Conservation (phyloP, 1,140 invertebrate genomes). For the Bombus breviceps region DNA sequence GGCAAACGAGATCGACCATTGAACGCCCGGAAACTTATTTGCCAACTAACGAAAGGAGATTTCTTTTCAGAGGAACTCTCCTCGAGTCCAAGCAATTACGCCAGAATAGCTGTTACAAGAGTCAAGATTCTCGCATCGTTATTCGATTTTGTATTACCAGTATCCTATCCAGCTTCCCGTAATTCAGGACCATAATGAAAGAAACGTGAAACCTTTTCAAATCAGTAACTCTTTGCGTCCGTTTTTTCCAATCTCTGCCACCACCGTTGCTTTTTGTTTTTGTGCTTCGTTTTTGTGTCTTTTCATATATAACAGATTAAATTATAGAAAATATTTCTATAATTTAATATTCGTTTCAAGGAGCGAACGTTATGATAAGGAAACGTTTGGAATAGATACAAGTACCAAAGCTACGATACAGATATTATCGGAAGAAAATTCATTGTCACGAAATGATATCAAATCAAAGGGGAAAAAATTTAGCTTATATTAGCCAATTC, state of each 20-base stretch:
- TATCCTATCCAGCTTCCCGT: background rate
- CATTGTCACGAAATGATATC: too few species aligned
- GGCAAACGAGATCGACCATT: conserved; percentile 60
- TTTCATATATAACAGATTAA: too few species aligned
- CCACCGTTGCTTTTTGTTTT: background rate
- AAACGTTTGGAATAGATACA: too few species aligned
- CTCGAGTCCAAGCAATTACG: conserved; percentile 62
- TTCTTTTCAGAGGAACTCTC: conserved; percentile 45
- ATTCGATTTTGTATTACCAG: conserved; percentile 43
- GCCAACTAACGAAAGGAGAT: conserved; percentile 64
- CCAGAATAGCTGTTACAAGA: conserved; percentile 54
- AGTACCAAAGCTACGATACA: too few species aligned
- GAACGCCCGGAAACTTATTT: conserved; percentile 62
- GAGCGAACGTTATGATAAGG: too few species aligned
- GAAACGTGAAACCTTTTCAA: conserved; percentile 38
- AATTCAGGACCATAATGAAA: conserved; percentile 31
- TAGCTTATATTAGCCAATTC: too few species aligned
- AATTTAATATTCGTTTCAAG: too few species aligned
- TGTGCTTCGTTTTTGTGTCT: background rate
- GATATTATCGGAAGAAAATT: too few species aligned
- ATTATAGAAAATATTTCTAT: too few species aligned
- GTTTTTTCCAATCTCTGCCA: background rate
- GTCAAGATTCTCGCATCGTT: conserved; percentile 64
- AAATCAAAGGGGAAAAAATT: too few species aligned
- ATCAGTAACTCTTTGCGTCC: conserved; percentile 21